phyloP scores from a whole-genome alignment of 2,888 invertebrate species.

The Brachycybe producta region DNA sequence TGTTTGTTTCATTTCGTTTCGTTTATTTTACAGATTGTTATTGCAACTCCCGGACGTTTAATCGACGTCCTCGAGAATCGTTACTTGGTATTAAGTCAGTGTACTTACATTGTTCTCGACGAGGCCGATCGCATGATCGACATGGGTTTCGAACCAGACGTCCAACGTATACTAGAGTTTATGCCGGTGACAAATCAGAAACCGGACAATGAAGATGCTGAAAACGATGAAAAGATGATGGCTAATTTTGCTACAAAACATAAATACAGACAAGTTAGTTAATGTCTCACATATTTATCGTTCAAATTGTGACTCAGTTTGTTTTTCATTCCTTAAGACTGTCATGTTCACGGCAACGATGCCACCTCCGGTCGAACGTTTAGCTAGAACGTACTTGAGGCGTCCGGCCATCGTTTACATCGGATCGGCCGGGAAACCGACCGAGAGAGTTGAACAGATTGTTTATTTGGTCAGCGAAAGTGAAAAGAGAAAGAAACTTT shows the following conservation, averaged over 20 bases:
- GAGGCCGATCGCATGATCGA: constrained; percentile 99
- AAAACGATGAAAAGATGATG: constrained; percentile 77
- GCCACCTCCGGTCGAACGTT: constrained; percentile 93
- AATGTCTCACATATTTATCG: neutral
- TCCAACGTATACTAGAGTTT: constrained; percentile 92
- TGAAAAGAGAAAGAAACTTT: constrained; percentile 84
- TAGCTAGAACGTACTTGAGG: constrained; percentile 86
- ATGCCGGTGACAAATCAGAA: constrained; percentile 97
- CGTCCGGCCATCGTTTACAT: constrained; percentile 96
- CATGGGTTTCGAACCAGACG: constrained; percentile 96
- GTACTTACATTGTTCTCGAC: constrained; percentile 81
- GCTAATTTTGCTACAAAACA: constrained; percentile 91
- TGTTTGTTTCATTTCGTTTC: neutral
- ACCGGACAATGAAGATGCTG: constrained; percentile 95
- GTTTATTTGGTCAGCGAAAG: constrained; percentile 89
- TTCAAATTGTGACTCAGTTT: neutral
- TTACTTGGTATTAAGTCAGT: constrained; percentile 89
- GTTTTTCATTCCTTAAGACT: constrained; percentile 45
- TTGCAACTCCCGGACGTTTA: constrained; percentile 97
- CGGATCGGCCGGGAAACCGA: constrained; percentile 91
- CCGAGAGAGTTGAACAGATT: constrained; percentile 94
- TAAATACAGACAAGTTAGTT: constrained; percentile 71
- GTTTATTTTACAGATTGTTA: constrained; percentile 59
- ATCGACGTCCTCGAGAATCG: constrained; percentile 97
- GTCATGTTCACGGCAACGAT: constrained; percentile 99